Evolutionary conservation across 2,113 vertebrate species (phyloP), one percentile per base, ranked within the genome.

Genomic region (Variabilichromis moorii): DNA sequence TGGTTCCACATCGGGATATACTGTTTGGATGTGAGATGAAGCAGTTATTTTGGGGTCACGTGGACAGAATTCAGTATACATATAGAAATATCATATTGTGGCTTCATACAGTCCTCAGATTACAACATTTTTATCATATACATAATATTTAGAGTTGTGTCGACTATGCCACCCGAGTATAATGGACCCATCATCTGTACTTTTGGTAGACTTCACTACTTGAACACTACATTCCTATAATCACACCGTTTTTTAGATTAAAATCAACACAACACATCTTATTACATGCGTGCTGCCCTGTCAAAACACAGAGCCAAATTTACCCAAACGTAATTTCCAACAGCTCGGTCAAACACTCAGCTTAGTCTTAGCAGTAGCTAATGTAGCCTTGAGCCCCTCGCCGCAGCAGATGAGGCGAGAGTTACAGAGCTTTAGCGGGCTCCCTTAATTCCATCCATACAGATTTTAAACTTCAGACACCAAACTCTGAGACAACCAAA

Each of bases 361-460:
- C 68, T 73, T 73, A 47, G 71, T 8, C 16, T 78, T 31, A 86
- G 63, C 85, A 84, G 61, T 42, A 63, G 82, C 86, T 71, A 24
- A 55, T 10, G 28, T 45, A 19, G 57, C 81, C 86, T 50, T 68
- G 31, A 55, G 73, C 57, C 28, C 40, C 71, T 47, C 13, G 6
- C 31, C 80, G 53, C 54, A 61, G 19, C 6, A 24, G 16, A 80
- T 35, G 12, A 54, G 33, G 21, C 17, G 19, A 33, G 42, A 11
- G 28, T 54, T 42, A 79, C 31, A 37, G 17, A 61, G 13, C 31
- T 68, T 73, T 33, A 51, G 73, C 17, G 1, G 17, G 26, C 73
- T 51, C 7, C 1, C 45, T 78, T 50, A 33, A 50, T 78, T 78
- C 73, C 45, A 78, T 51, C 26, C 17, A 19, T 78, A 0, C 73